phyloP scores from a whole-genome alignment of 2,113 vertebrate species.

The Conger conger region DNA sequence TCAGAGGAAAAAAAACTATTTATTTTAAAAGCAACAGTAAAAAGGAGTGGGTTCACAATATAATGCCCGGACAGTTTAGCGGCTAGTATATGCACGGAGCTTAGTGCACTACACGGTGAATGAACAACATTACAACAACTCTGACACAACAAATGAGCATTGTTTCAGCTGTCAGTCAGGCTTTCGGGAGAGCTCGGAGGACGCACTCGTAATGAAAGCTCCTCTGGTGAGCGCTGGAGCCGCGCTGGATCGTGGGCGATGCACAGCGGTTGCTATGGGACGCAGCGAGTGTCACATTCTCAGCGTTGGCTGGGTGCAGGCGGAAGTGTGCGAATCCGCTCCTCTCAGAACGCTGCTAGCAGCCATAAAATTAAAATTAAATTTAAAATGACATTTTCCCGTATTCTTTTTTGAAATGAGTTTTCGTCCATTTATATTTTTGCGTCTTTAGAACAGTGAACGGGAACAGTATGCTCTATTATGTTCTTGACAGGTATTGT shows the following conservation, averaged over 20 bases:
- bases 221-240: neutral
- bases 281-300: constrained; percentile 4
- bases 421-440: too few species aligned
- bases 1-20: neutral
- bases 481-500: neutral
- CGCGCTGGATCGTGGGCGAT: neutral
- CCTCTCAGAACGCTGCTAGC: neutral
- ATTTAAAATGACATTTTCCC: too few species aligned
- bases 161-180: neutral
- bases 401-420: too few species aligned
- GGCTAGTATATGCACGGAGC: neutral
- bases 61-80: neutral
- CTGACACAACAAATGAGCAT: neutral
- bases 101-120: neutral
- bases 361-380: neutral
- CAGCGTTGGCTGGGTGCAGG: neutral
- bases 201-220: neutral
- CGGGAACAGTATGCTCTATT: neutral
- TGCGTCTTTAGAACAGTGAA: too few species aligned
- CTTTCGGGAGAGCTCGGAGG: neutral
- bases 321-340: neutral
- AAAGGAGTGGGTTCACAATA: neutral
- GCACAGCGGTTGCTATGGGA: constrained; percentile 17
- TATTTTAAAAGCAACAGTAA: neutral
- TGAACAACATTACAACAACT: neutral